phyloP scores from a whole-genome alignment of 1,140 invertebrate genomes.

The Neuroterus valhalla region DNA sequence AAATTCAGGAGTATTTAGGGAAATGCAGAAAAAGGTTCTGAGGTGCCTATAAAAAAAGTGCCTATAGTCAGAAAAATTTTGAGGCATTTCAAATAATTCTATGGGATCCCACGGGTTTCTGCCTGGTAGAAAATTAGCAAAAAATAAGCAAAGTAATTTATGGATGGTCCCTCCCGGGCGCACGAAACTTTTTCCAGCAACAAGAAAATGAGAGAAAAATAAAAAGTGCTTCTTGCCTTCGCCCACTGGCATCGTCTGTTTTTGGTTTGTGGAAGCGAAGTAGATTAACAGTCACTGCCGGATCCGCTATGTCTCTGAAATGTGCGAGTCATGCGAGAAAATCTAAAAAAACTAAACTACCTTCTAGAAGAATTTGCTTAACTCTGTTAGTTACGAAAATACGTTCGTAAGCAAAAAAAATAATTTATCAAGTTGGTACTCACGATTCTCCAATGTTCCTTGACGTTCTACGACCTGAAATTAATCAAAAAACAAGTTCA shows the following conservation, averaged over 20 bases:
- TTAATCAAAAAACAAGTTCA: constrained; percentile 39
- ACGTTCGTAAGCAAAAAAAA: constrained; percentile 36
- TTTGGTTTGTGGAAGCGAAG: constrained; percentile 71
- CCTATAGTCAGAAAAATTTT: too few relatives aligned
- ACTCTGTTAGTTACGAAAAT: constrained; percentile 60
- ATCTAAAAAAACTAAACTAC: constrained; percentile 48
- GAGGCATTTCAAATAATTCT: too few relatives aligned
- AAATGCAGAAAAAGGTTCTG: too few relatives aligned
- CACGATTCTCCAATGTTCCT: constrained; percentile 72
- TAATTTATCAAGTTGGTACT: constrained; percentile 57
- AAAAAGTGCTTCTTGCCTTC: constrained; percentile 71
- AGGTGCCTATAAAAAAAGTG: too few relatives aligned
- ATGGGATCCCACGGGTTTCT: too few relatives aligned
- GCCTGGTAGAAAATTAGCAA: too few relatives aligned
- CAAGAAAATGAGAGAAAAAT: constrained; percentile 49
- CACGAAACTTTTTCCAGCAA: constrained; percentile 1
- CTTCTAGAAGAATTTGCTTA: constrained; percentile 35
- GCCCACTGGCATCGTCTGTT: constrained; percentile 65
- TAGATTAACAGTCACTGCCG: constrained; percentile 70
- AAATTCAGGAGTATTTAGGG: too few relatives aligned
- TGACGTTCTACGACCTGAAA: constrained; percentile 65
- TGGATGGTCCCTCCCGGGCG: too few relatives aligned
- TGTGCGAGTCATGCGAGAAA: constrained; percentile 61
- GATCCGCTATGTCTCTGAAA: constrained; percentile 72
- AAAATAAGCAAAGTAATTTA: too few relatives aligned